A percentile compares a stretch with the other conserved stretches of the same genome.
phyloP scores from a whole-genome alignment of 2,888 invertebrate genomes.

The Papilio elwesi region DNA sequence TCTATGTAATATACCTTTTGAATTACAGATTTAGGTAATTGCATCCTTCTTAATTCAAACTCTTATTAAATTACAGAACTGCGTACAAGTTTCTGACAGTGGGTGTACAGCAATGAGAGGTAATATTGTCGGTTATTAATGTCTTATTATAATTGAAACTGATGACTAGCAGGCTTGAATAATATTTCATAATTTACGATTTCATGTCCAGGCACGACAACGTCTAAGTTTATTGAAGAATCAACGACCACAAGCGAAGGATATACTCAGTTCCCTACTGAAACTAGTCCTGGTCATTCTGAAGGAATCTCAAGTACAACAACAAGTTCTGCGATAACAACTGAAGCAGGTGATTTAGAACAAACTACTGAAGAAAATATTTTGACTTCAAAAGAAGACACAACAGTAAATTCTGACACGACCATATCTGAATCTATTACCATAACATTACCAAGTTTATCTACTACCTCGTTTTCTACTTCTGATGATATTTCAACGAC shows the following conservation, averaged over 20 bases:
- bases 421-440: background rate
- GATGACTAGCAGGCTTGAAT: no score
- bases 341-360: background rate
- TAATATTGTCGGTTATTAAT: no score
- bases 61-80: constrained; percentile 5
- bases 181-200: no score
- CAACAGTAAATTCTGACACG: background rate
- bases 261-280: background rate
- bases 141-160: no score
- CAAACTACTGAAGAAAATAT: background rate
- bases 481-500: background rate
- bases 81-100: constrained; percentile 3
- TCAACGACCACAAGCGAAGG: background rate
- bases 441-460: background rate
- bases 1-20: background rate
- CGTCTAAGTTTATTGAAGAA: background rate
- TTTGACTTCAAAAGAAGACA: background rate
- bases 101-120: constrained; percentile 6
- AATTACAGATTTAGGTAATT: background rate
- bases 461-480: background rate
- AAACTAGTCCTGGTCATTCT: background rate
- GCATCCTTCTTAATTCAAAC: no score
- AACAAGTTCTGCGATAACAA: background rate
- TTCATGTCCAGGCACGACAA: constrained; percentile 1
- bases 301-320: background rate